These are phyloP conservation scores for Rhabdomys dilectus DNA, from an alignment of 2,113 vertebrate genomes.

Conservation along the genomic window DNA sequence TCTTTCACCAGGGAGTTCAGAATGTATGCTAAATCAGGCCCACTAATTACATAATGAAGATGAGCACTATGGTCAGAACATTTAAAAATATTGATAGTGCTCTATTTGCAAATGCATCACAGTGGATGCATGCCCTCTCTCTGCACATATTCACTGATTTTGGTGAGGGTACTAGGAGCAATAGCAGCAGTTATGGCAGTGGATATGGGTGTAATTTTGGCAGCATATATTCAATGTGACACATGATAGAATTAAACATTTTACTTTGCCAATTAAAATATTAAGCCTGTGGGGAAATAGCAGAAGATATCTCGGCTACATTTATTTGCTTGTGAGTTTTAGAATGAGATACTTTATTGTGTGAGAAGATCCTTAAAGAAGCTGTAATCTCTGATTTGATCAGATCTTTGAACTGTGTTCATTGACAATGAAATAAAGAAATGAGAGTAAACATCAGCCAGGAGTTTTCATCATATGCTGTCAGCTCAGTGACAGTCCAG, in stretches of 20 bases:
- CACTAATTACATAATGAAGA: not conserved
- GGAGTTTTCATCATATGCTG: not conserved
- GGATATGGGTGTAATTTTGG: not conserved
- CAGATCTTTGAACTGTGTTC: not conserved
- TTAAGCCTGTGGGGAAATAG: not conserved
- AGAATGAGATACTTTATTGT: not conserved
- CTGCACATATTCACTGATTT: fast-evolving
- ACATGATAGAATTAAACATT: not conserved
- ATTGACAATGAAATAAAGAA: not conserved
- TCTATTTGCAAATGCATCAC: not conserved
- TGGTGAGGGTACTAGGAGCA: not conserved
- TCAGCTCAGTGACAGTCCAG: not conserved
- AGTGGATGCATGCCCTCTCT: not conserved
- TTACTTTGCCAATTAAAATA: not conserved
- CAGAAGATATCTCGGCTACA: not conserved
- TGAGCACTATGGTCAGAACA: not conserved
- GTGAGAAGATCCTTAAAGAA: not conserved
- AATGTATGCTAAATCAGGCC: not conserved
- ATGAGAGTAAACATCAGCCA: not conserved
- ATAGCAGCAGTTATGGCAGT: not conserved
- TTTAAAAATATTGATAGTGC: not conserved
- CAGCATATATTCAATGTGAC: not conserved
- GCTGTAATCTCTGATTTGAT: not conserved
- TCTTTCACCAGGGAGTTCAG: not conserved
- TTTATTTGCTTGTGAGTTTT: not conserved